phyloP scores from a whole-genome alignment of 1,140 invertebrate species.

The Aphelenchoides fujianensis region DNA sequence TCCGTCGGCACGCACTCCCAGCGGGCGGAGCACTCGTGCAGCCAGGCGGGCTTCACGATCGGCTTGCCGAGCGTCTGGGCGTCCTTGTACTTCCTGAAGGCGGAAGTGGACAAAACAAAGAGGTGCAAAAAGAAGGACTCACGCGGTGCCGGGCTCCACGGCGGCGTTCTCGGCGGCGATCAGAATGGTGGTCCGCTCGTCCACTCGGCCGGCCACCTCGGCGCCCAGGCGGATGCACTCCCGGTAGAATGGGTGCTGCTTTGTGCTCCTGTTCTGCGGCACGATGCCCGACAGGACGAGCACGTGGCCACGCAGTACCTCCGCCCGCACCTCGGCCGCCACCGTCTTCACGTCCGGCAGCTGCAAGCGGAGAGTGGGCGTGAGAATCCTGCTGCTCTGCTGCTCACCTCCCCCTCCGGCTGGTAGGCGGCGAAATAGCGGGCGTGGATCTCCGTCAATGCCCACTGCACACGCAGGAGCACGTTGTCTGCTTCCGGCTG shows the following conservation, averaged over 20 bases:
- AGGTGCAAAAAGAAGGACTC: background rate
- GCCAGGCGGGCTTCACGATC: background rate
- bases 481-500: constrained; percentile 16
- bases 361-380: background rate
- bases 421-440: constrained; percentile 15
- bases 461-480: constrained; percentile 8
- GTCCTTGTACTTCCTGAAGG: background rate
- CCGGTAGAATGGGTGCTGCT: constrained; percentile 4
- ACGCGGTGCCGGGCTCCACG: constrained; percentile 6
- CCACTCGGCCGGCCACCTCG: background rate
- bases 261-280: background rate
- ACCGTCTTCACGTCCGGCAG: background rate
- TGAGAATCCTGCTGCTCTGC: no score
- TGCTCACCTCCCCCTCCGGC: background rate
- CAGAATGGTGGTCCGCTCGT: constrained; percentile 10
- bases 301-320: constrained; percentile 10
- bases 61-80: background rate
- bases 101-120: background rate
- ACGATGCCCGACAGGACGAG: constrained; percentile 18
- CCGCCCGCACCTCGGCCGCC: background rate
- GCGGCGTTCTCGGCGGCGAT: constrained; percentile 14
- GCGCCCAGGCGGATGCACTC: constrained; percentile 11
- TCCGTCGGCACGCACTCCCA: background rate
- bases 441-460: constrained; percentile 7
- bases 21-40: background rate